Base-by-base conservation (phyloP, 1,140 invertebrate species). In the Hycleus cichorii region DNA sequence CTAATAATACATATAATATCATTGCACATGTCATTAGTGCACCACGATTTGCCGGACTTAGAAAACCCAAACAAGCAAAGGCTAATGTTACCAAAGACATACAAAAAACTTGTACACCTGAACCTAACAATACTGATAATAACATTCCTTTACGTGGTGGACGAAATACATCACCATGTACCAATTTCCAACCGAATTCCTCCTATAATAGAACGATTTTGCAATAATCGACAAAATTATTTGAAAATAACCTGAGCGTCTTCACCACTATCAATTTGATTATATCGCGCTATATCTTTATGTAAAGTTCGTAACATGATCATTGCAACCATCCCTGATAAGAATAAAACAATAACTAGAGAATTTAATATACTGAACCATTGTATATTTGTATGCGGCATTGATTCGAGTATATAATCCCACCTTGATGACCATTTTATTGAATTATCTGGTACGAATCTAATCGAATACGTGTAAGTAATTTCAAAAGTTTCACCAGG, bases 291-390 rank as follows among this genome's bases (percentile, higher is more conserved):
- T 70, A 99, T 98, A 78, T 99, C 97, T 77, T 97, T 97, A 73
- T 98, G 95, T 38, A 99, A 77, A 12, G 96, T 99, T 57, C 97
- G 81, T 51, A 99, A 76, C 74, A 99, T 83, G 69, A 99, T 99
- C 95, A 99, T 98, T 8, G 95, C 97, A 9, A 98, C 95, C 96
- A 99, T 99, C 64, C 96, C 97, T 66, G 94, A 96, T 4, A 93
- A 75, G 71, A 94, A 93, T 3, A 93, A 75, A 10, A 92, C 90
- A 69, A 93, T 94, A 48, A 95, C 91, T 49, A 93, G 75, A 0
- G 91, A 93, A 74, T 94, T 94, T 10, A 94, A 75, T 65, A 94
- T 94, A 50, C 91, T 95, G 70, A 99, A 98, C 96, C 96, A 98
- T 74, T 98, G 96, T 66, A 99, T 99, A 76, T 98, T 98, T 0